Percentiles rank a stretch among this genome's conserved stretches.
Evolutionary conservation across 2,797 vertebrate species (phyloP).

Genomic region (Danio kyathit): DNA sequence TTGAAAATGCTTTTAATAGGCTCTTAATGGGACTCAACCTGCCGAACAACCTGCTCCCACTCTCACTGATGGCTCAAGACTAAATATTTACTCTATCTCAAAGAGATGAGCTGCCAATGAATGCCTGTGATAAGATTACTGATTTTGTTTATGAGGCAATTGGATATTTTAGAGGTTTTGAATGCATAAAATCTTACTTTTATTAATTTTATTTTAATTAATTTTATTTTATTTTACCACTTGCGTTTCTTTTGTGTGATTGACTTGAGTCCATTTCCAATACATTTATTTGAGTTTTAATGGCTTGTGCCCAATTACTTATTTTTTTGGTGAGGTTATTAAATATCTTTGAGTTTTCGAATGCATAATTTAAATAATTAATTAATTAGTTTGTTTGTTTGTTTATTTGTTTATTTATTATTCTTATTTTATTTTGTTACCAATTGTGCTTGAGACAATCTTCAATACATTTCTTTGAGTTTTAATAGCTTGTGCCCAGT

Average conservation of each 20-base stretch:
- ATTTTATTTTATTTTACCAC: not conserved
- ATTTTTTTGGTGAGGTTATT: too few species aligned
- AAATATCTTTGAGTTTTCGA: too few species aligned
- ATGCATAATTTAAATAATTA: too few species aligned
- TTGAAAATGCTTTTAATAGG: slow-evolving; percentile 83
- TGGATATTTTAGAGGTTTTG: not conserved
- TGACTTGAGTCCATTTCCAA: too few species aligned
- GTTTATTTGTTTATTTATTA: too few species aligned
- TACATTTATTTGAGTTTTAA: not conserved
- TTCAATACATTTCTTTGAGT: too few species aligned
- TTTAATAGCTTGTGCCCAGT: not conserved
- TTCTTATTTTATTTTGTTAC: too few species aligned
- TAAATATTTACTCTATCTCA: not conserved
- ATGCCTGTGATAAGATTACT: not conserved
- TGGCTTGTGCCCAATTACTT: not conserved
- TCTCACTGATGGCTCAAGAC: slow-evolving; percentile 47
- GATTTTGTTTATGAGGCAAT: not conserved
- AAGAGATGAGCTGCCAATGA: not conserved
- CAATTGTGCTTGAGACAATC: too few species aligned
- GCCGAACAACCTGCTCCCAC: slow-evolving; percentile 26
- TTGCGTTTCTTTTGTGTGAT: not conserved
- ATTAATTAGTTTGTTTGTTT: too few species aligned
- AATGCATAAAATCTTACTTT: not conserved
- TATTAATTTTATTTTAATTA: not conserved
- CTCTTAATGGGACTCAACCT: slow-evolving; percentile 66